Evolutionary conservation across 2,113 vertebrate genomes (phyloP).

Genomic region (Fregetta grallaria): DNA sequence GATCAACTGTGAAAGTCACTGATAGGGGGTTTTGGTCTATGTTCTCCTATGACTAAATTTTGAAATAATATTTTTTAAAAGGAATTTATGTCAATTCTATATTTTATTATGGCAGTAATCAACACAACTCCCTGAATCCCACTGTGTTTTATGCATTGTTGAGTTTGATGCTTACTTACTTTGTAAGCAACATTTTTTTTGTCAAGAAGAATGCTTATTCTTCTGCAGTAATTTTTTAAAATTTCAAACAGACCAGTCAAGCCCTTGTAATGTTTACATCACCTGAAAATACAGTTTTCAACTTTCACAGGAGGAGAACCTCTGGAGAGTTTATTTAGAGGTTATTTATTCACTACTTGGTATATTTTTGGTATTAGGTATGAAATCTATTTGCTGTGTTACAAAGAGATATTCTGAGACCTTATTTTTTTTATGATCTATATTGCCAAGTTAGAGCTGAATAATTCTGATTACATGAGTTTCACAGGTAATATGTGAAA

Average conservation of each 20-base stretch:
- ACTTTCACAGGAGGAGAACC: background rate
- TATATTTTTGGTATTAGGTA: background rate
- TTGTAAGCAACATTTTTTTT: background rate
- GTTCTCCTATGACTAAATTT: background rate
- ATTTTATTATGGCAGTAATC: background rate
- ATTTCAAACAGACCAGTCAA: background rate
- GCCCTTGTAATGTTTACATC: background rate
- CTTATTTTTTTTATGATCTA: background rate
- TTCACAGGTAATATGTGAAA: background rate
- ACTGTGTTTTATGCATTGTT: background rate
- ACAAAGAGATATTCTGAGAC: background rate
- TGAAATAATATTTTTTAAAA: background rate
- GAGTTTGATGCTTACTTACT: background rate
- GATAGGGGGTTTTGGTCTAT: background rate
- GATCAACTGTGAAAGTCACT: slow-evolving; percentile 7
- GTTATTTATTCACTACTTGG: background rate
- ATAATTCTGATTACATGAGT: background rate
- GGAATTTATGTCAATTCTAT: background rate
- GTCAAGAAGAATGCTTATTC: background rate
- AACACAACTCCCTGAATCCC: background rate
- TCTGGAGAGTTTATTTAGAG: background rate
- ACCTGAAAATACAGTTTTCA: background rate
- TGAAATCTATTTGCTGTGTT: background rate
- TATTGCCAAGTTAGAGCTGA: background rate
- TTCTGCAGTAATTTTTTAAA: background rate